Evolutionary conservation across 2,113 vertebrate species (phyloP).

Genomic region (Todiramphus chloris): DNA sequence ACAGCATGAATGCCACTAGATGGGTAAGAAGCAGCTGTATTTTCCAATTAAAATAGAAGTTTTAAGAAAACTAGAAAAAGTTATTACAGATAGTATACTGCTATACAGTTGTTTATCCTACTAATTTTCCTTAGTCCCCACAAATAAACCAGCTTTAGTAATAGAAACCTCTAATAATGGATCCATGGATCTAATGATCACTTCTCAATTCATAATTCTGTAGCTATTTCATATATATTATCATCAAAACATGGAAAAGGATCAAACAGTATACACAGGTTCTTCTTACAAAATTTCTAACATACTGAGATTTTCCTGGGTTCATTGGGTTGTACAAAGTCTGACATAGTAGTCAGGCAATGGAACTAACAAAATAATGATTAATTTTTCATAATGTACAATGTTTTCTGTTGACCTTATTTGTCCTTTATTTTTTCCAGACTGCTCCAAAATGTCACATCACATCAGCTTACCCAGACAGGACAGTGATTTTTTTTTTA

Average conservation of each 20-base stretch:
- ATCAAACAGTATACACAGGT: accelerated
- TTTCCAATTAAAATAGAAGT: background rate
- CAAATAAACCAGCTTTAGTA: background rate
- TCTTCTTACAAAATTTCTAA: background rate
- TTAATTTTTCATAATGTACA: background rate
- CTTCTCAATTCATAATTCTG: background rate
- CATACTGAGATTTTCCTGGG: background rate
- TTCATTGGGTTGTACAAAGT: background rate
- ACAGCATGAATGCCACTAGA: background rate
- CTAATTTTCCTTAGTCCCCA: background rate
- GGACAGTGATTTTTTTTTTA: background rate
- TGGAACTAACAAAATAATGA: background rate
- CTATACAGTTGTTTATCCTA: background rate
- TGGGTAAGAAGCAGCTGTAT: background rate
- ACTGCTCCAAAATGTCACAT: background rate
- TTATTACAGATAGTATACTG: background rate
- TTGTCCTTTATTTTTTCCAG: background rate
- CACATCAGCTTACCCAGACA: background rate
- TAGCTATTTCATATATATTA: background rate
- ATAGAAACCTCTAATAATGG: background rate
- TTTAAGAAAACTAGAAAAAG: background rate
- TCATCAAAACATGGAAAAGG: background rate
- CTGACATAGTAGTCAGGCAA: background rate
- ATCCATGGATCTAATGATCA: background rate
- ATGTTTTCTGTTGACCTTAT: background rate